Evolutionary conservation across 2,797 vertebrate genomes (phyloP).

Genomic region (Remorina albescens): DNA sequence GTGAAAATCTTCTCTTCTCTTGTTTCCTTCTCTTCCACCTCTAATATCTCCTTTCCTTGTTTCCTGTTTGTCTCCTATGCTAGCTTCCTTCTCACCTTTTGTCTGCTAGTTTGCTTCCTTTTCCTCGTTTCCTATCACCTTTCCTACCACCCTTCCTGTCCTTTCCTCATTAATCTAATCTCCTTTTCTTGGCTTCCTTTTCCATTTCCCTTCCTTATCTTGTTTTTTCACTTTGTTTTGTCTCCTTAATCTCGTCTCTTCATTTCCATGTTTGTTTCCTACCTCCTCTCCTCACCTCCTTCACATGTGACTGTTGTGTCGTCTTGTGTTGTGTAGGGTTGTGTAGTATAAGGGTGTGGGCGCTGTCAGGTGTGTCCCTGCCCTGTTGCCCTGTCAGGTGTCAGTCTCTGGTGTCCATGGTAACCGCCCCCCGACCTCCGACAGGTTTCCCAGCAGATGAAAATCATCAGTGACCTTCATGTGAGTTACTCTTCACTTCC

Average conservation of each 20-base stretch:
- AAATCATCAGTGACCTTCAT: constrained; percentile 53
- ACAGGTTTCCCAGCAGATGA: constrained; percentile 1
- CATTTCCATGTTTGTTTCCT: too few relatives aligned
- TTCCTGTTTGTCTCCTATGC: not conserved
- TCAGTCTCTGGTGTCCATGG: constrained; percentile 17
- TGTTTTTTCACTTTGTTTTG: not conserved
- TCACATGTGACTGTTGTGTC: too few relatives aligned
- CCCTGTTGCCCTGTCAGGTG: constrained; percentile 4
- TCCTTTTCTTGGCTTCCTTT: too few relatives aligned
- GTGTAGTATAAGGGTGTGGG: too few relatives aligned
- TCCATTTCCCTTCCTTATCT: not conserved
- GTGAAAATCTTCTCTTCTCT: constrained; percentile 28
- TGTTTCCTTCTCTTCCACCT: constrained; percentile 21
- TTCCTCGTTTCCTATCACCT: not conserved
- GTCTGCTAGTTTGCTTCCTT: not conserved
- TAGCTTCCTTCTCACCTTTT: too few relatives aligned
- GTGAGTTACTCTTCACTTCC: constrained; percentile 35
- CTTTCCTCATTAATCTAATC: not conserved
- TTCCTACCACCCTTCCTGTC: not conserved
- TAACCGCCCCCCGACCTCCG: constrained; percentile 21
- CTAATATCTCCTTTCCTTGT: not conserved
- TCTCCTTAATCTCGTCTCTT: not conserved
- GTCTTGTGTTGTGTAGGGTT: too few relatives aligned
- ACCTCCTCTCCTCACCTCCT: too few relatives aligned
- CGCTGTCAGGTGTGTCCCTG: too few relatives aligned